These are phyloP conservation scores for Masticophis lateralis DNA, from an alignment of 2,797 vertebrate genomes.

Conservation along the genomic window DNA sequence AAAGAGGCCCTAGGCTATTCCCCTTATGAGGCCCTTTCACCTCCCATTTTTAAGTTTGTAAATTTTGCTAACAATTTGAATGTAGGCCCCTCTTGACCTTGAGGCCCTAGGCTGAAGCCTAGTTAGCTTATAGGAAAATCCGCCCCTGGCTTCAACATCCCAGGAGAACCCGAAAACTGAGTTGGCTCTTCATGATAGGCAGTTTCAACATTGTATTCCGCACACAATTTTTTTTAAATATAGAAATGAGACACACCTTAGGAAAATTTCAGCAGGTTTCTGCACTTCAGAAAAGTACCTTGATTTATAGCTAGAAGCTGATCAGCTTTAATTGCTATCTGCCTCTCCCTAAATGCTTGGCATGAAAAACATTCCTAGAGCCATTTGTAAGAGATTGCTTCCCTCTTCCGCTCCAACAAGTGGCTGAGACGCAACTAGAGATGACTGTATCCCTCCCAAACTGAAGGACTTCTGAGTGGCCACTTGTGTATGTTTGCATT, in stretches of 20 bases:
- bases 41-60: too few relatives aligned
- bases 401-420: conserved; percentile 10
- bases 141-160: not conserved
- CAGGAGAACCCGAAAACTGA: not conserved
- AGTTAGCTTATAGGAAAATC: too few relatives aligned
- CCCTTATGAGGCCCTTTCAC: too few relatives aligned
- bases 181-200: not conserved
- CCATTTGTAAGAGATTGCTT: not conserved
- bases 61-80: too few relatives aligned
- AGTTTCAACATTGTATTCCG: not conserved
- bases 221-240: too few relatives aligned
- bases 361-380: not conserved
- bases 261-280: not conserved
- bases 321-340: not conserved
- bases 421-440: not conserved
- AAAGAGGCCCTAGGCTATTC: too few relatives aligned
- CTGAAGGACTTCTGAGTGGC: conserved; percentile 19
- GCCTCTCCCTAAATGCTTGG: not conserved
- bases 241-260: not conserved
- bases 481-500: not conserved
- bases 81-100: too few relatives aligned
- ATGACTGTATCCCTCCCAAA: not conserved
- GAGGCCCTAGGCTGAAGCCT: too few relatives aligned
- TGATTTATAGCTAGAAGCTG: not conserved
- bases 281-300: not conserved